These are phyloP conservation scores for Megatriorchis doriae DNA, from an alignment of 2,113 vertebrate genomes.

Conservation along the genomic window DNA sequence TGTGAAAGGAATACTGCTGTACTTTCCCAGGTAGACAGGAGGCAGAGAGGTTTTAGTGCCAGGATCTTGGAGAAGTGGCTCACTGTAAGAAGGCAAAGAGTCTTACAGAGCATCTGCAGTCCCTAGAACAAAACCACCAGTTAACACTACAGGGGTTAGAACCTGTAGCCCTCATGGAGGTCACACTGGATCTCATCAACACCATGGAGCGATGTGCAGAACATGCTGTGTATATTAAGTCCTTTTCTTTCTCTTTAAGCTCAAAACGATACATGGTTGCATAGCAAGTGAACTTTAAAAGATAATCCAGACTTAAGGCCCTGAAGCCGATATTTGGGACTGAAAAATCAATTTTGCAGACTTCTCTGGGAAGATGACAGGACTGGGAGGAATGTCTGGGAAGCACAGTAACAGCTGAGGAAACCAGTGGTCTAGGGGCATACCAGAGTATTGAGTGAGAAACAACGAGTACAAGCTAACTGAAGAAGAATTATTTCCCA, in stretches of 20 bases:
- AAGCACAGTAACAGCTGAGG: not conserved
- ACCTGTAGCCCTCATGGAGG: not conserved
- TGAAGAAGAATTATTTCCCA: not conserved
- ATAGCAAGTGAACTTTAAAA: rapidly evolving
- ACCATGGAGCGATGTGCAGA: not conserved
- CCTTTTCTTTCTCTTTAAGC: not conserved
- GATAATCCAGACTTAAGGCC: not conserved
- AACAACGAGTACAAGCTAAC: not conserved
- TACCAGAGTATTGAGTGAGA: not conserved
- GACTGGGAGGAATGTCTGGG: not conserved
- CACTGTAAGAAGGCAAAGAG: not conserved
- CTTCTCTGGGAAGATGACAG: not conserved
- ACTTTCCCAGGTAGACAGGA: not conserved
- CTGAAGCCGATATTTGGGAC: not conserved
- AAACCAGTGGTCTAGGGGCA: not conserved
- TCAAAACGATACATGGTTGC: not conserved
- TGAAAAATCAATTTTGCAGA: not conserved
- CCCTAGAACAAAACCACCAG: not conserved
- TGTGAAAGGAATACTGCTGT: not conserved
- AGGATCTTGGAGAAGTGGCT: not conserved
- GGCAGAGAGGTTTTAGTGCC: not conserved
- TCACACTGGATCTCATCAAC: not conserved
- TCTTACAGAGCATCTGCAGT: not conserved
- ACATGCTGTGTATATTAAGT: not conserved
- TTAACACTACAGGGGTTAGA: not conserved